These are phyloP conservation scores for Anhinga anhinga DNA, from an alignment of 2,113 vertebrate genomes.

Conservation along the genomic window DNA sequence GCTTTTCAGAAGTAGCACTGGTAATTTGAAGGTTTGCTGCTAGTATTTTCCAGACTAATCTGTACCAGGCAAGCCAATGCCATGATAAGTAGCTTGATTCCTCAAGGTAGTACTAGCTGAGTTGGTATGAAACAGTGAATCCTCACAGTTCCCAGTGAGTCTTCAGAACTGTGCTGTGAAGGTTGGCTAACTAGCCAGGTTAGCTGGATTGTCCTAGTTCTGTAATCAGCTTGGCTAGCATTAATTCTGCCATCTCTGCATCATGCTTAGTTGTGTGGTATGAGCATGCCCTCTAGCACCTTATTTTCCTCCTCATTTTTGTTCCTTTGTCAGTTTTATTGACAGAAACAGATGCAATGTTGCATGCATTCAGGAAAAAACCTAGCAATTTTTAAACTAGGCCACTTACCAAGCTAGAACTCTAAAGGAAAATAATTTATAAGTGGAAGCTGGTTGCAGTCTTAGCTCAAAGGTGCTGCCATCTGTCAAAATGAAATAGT, in stretches of 20 bases:
- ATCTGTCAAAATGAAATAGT: constrained; percentile 1
- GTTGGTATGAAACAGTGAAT: not conserved
- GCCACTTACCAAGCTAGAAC: not conserved
- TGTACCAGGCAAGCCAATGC: not conserved
- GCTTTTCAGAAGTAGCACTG: not conserved
- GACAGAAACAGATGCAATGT: not conserved
- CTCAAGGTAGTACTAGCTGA: not conserved
- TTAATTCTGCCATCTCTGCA: not conserved
- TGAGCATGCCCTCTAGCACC: not conserved
- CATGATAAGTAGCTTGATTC: not conserved
- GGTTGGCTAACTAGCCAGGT: not conserved
- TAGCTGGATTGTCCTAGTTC: not conserved
- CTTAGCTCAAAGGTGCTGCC: not conserved
- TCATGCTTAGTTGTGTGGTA: not conserved
- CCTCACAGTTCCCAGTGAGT: not conserved
- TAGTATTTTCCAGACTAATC: not conserved
- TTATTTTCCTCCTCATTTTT: not conserved
- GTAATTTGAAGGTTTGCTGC: not conserved
- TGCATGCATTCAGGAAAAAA: not conserved
- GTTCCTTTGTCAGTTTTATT: not conserved
- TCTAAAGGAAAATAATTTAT: not conserved
- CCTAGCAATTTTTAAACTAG: not conserved
- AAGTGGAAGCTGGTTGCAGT: not conserved
- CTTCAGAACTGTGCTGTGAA: not conserved
- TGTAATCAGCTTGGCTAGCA: not conserved